phyloP scores from a whole-genome alignment of 2,797 vertebrate species.

The Poeciliopsis gracilis region DNA sequence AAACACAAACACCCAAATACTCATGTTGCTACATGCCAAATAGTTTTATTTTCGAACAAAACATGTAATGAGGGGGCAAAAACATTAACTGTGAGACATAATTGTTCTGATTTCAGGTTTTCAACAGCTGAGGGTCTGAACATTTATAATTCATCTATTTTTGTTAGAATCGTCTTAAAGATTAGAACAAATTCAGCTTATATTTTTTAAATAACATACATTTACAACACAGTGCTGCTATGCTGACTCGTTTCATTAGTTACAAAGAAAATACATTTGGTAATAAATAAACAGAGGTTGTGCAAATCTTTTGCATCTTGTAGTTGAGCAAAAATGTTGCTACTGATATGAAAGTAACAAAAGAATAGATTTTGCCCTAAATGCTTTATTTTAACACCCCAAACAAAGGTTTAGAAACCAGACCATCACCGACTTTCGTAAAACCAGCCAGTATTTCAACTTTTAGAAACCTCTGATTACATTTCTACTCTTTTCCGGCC shows the following conservation, averaged over 20 bases:
- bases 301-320: slow-evolving; percentile 38
- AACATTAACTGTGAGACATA: neutral
- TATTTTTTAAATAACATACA: neutral
- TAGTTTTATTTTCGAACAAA: neutral
- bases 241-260: slow-evolving; percentile 14
- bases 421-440: slow-evolving; percentile 17
- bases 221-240: slow-evolving; percentile 30
- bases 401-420: slow-evolving; percentile 1
- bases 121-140: neutral
- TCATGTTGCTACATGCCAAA: neutral
- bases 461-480: slow-evolving; percentile 34
- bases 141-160: neutral
- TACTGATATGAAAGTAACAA: neutral
- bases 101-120: neutral
- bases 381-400: neutral
- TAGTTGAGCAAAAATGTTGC: slow-evolving; percentile 16
- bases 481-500: slow-evolving; percentile 41
- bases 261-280: slow-evolving; percentile 60
- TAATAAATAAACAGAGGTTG: slow-evolving; percentile 62
- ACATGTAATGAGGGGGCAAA: neutral
- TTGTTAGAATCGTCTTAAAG: neutral
- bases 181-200: neutral
- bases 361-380: slow-evolving; percentile 4
- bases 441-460: slow-evolving; percentile 36
- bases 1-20: neutral